Evolutionary conservation across 2,888 invertebrate species (phyloP).

Genomic region (Troides helena): DNA sequence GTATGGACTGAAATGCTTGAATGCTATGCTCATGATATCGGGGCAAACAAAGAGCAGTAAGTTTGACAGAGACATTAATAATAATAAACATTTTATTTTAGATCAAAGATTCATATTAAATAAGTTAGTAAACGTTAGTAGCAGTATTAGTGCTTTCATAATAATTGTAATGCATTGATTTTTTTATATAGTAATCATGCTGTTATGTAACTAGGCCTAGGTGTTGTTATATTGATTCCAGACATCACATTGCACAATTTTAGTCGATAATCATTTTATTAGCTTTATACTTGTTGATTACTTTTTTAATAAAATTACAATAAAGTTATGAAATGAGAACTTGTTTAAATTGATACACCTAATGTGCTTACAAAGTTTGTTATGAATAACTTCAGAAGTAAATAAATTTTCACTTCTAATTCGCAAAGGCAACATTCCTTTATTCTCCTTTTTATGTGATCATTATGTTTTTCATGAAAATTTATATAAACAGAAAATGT

Average conservation of each 20-base stretch:
- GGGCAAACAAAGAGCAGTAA: neutral
- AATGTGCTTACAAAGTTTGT: neutral
- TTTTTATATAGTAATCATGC: neutral
- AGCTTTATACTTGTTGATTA: constrained; percentile 52
- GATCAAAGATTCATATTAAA: too few species aligned
- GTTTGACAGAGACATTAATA: neutral
- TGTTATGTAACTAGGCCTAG: constrained; percentile 2
- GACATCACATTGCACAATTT: constrained; percentile 18
- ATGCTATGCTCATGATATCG: neutral
- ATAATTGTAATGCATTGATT: neutral
- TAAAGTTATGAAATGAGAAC: neutral
- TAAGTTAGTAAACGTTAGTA: too few species aligned
- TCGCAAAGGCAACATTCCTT: too few species aligned
- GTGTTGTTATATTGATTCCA: neutral
- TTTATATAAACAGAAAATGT: too few species aligned
- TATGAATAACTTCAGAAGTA: neutral
- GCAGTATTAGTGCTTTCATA: too few species aligned
- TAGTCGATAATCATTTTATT: constrained; percentile 36
- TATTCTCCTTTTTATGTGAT: too few species aligned
- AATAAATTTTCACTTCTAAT: neutral
- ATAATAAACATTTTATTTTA: too few species aligned
- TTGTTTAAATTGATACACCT: neutral
- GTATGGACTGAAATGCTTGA: neutral
- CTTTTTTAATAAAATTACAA: constrained; percentile 47
- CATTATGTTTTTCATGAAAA: too few species aligned